Percentiles rank a stretch among this genome's conserved stretches.
These are phyloP conservation scores for Pseudoatta argentina DNA, from an alignment of 1,140 invertebrate genomes.

Conservation along the genomic window DNA sequence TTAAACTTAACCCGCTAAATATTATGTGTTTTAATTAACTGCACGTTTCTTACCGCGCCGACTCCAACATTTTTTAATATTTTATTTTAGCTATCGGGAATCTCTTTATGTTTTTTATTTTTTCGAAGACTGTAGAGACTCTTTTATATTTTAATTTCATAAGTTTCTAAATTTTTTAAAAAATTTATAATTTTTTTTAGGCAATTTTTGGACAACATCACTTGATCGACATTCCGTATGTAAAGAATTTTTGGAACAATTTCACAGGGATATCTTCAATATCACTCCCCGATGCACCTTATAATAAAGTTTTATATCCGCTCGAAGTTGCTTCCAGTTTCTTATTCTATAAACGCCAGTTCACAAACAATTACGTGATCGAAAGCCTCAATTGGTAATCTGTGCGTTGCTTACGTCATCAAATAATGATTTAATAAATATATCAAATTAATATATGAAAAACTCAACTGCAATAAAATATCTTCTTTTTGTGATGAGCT, in stretches of 20 bases:
- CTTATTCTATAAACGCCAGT: not conserved
- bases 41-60: too few species aligned
- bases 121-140: not conserved
- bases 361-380: not conserved
- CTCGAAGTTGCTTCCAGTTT: not conserved
- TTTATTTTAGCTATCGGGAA: too few species aligned
- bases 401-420: not conserved
- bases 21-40: too few species aligned
- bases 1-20: too few species aligned
- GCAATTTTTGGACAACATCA: constrained; percentile 68
- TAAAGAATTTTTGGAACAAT: not conserved
- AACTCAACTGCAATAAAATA: not conserved
- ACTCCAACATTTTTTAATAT: too few species aligned
- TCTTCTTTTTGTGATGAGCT: not conserved
- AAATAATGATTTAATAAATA: not conserved
- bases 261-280: not conserved
- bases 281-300: constrained; percentile 13
- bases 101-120: not conserved
- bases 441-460: not conserved
- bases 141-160: not conserved
- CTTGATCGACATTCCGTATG: constrained; percentile 15
- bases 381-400: constrained; percentile 2
- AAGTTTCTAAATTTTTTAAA: not conserved
- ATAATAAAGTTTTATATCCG: not conserved
- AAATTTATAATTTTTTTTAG: constrained; percentile 48